Evolutionary conservation across 2,888 invertebrate genomes (phyloP), one percentile per base, ranked within the genome.

Genomic region (Bedellia somnulentella): DNA sequence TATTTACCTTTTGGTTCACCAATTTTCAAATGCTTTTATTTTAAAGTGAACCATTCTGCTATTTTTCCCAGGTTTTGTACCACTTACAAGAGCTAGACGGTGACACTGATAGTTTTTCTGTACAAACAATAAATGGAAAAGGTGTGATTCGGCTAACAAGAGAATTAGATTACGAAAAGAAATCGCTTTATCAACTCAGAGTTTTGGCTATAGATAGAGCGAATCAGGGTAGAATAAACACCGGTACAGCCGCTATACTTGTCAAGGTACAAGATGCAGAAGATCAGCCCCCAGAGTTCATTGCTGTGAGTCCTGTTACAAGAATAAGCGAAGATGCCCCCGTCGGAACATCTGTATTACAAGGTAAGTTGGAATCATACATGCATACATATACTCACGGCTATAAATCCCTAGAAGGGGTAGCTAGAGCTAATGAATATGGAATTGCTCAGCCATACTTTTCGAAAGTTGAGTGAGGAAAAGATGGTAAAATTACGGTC

Each of bases 271-370:
- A 86, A 49, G 95, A 96, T 64, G 84, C 92, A 13, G 93, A 93
- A 58, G 95, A 95, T 58, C 89, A 91, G 56, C 91, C 93, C 0
- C 94, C 95, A 0, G 89, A 90, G 53, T 95, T 95, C 62, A 82
- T 93, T 14, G 82, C 87, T 31, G 89, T 89, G 8, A 88, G 87
- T 37, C 88, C 93, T 1, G 89, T 94, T n/a, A 89, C 89, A 0
- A 81, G 92, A 46, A 86, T 94, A 34, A 82, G 88, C 31, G 94
- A 95, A 63, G 90, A 93, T 71, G 86, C 86, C 1, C 81, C 84
- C 2, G 77, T 89, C 26, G 93, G 91, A 16, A 86, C 90, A 0
- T 82, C 86, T n/a, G 86, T 93, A 32, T 68, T 92, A 37, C 87
- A 90, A 84, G 88, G 89, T 88, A 57, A 25, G 18, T 24, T 17